These are phyloP conservation scores for Chamaetylas fuelleborni DNA, from an alignment of 2,113 vertebrate genomes.

Conservation along the genomic window DNA sequence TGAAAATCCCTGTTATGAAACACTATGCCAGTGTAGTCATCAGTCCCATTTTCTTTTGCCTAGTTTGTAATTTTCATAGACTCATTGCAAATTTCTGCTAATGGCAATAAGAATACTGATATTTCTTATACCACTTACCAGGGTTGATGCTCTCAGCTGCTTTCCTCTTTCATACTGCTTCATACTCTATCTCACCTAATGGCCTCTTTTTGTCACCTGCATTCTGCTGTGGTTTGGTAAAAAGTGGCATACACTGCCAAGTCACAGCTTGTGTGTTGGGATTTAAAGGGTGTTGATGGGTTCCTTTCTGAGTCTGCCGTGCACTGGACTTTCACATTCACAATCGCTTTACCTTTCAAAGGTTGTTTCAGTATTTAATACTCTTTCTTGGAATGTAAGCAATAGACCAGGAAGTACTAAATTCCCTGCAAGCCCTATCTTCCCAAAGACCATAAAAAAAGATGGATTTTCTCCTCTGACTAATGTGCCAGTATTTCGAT, in stretches of 20 bases:
- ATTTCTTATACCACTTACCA: not conserved
- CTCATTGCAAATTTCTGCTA: not conserved
- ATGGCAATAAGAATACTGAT: no score
- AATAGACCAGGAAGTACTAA: not conserved
- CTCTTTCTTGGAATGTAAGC: not conserved
- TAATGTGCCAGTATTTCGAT: not conserved
- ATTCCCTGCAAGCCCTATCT: not conserved
- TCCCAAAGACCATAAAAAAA: not conserved
- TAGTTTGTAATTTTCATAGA: not conserved
- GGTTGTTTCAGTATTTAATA: not conserved
- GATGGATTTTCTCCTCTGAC: not conserved
- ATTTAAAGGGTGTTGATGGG: not conserved
- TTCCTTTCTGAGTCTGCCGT: not conserved
- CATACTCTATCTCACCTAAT: not conserved
- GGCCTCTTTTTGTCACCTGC: not conserved
- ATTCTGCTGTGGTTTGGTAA: not conserved
- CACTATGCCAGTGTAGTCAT: not conserved
- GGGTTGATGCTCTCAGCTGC: not conserved
- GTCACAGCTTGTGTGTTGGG: not conserved
- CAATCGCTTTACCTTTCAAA: not conserved
- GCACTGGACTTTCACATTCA: not conserved
- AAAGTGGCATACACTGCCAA: not conserved
- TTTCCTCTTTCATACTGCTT: not conserved
- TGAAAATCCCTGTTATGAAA: not conserved
- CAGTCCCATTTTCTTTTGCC: not conserved